Percentiles rank a stretch among this genome's conserved stretches.
These are phyloP conservation scores for Silurus asotus DNA, from an alignment of 2,113 vertebrate genomes.

Conservation along the genomic window DNA sequence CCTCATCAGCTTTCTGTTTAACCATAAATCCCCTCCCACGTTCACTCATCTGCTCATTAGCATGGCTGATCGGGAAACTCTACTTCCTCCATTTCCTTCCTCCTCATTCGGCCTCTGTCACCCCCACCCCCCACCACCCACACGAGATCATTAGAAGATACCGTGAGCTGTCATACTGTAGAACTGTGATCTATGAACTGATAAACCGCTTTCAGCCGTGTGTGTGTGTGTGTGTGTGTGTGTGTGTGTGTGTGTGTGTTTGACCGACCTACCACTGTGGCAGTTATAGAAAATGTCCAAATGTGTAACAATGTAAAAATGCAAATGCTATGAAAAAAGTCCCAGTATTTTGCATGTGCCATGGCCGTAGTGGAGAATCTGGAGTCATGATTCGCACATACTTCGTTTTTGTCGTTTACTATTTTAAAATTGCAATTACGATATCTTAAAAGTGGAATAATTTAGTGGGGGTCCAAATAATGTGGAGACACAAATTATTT, in stretches of 20 bases:
- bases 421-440: neutral
- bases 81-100: neutral
- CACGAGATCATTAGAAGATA: neutral
- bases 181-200: neutral
- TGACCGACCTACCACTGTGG: neutral
- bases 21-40: slow-evolving; percentile 5
- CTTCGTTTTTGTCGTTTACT: neutral
- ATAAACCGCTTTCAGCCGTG: neutral
- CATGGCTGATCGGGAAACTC: neutral
- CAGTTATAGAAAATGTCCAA: slow-evolving; percentile 32
- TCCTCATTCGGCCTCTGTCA: neutral
- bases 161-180: neutral
- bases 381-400: neutral
- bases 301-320: slow-evolving; percentile 9
- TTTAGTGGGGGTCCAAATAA: neutral
- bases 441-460: neutral
- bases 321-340: slow-evolving; percentile 5
- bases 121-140: too few relatives aligned
- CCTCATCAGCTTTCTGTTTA: slow-evolving; percentile 27
- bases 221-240: neutral
- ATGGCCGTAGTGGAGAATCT: neutral
- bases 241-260: neutral
- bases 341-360: slow-evolving; percentile 2
- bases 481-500: neutral
- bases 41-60: neutral